Base-by-base conservation (phyloP, 1,140 invertebrate genomes). In the Diachasmimorpha longicaudata region DNA sequence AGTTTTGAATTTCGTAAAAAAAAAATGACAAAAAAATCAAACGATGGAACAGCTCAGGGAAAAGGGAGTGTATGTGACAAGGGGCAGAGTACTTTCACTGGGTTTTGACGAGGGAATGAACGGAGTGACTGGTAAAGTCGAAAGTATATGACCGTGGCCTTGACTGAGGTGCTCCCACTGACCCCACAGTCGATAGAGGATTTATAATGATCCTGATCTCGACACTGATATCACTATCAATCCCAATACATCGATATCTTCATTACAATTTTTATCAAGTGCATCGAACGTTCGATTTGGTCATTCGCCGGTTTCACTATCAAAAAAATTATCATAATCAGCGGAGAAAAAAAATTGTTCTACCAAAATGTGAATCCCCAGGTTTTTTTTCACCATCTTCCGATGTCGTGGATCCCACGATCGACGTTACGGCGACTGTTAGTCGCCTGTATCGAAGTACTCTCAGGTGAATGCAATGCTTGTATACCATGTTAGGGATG, bases 401-500 rank as follows among this genome's bases (percentile, higher is more conserved):
- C 8, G 31, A 11, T 4, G 23, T 63, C 58, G 25, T 11, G 48
- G 52, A 31, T 73, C 71, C 71, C 71, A 73, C 71, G 76, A 77
- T 74, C 46, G 36, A 77, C 74, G 77, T 77, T 81, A 78, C 78
- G 80, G 82, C 82, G 81, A 81, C 79, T 76, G 16, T 21, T 46
- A 48, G 79, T 75, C 79, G 77, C 73, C 75, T 78, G 75, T 75
- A 74, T 77, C 42, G 31, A 52, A 69, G 39, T 36, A 58, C 46
- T 52, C 77, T 44, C 76, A 63, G 58, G 44, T 73, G 74, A 77
- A 76, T 66, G 68, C 55, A n/a, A 75, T 80, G 72, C 72, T 55
- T 36, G 72, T 72, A 70, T 79, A 71, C 84, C 84, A 81, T 85
- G 79, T 84, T 83, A 84, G 83, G 82, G 80, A 48, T 77, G 46